Conservation (phyloP, 2,888 invertebrate species). For the Caenorhabditis imperialis region DNA sequence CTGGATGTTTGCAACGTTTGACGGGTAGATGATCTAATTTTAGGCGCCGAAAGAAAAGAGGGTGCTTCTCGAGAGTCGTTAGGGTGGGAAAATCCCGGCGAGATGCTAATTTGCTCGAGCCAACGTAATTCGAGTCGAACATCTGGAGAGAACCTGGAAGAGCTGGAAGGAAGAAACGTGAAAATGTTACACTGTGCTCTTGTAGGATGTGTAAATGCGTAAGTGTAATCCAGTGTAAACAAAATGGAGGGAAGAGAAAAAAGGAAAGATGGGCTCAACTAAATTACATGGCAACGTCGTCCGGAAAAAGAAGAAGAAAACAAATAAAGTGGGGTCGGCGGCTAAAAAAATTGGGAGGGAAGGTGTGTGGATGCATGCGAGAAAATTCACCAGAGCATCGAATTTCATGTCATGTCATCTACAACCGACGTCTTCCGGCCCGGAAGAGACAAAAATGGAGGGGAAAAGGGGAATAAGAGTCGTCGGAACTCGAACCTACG, state of each 20-base stretch:
- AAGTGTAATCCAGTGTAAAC: conserved; percentile 47
- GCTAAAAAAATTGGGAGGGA: not conserved
- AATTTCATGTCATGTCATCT: conserved; percentile 43
- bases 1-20: conserved; percentile 20
- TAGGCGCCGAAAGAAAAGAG: conserved; percentile 1
- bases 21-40: conserved; percentile 30
- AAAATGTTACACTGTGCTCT: conserved; percentile 14
- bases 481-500: conserved; percentile 64
- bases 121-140: conserved; percentile 37
- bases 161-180: conserved; percentile 3
- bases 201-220: conserved; percentile 31
- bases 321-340: conserved; percentile 26
- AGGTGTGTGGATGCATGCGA: conserved; percentile 49
- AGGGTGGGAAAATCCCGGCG: conserved; percentile 36
- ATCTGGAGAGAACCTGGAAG: conserved; percentile 33
- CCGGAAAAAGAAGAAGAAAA: conserved; percentile 10
- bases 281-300: conserved; percentile 37
- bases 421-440: conserved; percentile 31
- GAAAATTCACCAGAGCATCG: conserved; percentile 45
- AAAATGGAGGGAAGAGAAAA: conserved; percentile 28
- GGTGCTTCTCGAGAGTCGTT: conserved; percentile 29
- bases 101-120: conserved; percentile 33
- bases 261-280: conserved; percentile 15
- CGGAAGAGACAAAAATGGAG: conserved; percentile 19
- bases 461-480: not conserved